A percentile compares a stretch with the other conserved stretches of the same genome.
Evolutionary conservation across 2,797 vertebrate species (phyloP).

Genomic region (Hippopotamyrus pictus): DNA sequence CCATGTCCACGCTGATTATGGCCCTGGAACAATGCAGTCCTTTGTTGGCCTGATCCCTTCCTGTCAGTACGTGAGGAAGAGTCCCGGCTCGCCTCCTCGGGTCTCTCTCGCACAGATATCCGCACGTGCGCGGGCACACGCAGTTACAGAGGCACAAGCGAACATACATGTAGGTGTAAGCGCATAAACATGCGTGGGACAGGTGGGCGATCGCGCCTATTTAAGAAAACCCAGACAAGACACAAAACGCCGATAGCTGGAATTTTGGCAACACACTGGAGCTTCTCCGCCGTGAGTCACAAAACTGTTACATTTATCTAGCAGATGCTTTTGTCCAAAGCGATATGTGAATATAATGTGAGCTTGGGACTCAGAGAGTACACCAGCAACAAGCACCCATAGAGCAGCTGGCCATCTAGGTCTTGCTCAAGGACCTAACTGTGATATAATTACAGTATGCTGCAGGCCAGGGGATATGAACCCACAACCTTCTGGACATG

Average conservation of each 20-base stretch:
- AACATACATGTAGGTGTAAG: not conserved
- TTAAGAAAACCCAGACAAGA: not conserved
- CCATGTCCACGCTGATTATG: constrained; percentile 68
- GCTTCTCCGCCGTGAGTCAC: not conserved
- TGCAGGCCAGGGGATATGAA: not conserved
- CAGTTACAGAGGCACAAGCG: not conserved
- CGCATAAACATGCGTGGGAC: not conserved
- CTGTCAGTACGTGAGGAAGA: constrained; percentile 32
- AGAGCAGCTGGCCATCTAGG: not conserved
- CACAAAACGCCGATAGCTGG: not conserved
- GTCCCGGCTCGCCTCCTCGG: not conserved
- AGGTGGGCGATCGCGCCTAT: not conserved
- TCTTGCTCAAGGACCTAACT: not conserved
- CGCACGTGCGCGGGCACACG: not conserved
- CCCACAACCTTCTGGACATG: not conserved
- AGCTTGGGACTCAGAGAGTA: not conserved
- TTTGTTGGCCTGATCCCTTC: constrained; percentile 54
- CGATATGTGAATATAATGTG: not conserved
- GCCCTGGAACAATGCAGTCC: constrained; percentile 60
- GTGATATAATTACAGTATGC: not conserved
- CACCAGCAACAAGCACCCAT: not conserved
- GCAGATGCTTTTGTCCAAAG: not conserved
- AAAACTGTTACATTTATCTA: not conserved
- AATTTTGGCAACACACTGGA: not conserved
- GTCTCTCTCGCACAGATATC: not conserved